Percentiles rank a stretch among this genome's conserved stretches.
Evolutionary conservation across 2,888 invertebrate genomes (phyloP).

Genomic region (Athripsodes cinereus): DNA sequence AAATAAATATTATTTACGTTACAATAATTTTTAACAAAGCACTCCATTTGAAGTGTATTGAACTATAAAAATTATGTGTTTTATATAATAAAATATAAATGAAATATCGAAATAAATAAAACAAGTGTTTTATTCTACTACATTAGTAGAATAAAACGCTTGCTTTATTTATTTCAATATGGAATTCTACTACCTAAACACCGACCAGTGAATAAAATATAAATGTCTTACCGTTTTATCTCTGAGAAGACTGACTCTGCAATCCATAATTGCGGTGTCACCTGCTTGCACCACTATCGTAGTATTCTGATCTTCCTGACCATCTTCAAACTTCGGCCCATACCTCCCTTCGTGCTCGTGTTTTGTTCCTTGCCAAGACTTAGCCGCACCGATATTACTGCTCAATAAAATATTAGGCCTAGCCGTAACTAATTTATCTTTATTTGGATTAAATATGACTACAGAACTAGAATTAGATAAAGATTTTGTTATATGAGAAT

Average conservation of each 20-base stretch:
- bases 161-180: no score
- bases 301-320: conserved; percentile 40
- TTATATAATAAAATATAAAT: no score
- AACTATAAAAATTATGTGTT: no score
- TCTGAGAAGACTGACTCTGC: conserved; percentile 54
- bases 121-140: no score
- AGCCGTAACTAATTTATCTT: background rate
- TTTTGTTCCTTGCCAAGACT: conserved; percentile 25
- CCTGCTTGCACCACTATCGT: conserved; percentile 59
- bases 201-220: no score
- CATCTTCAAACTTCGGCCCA: conserved; percentile 53
- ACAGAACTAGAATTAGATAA: conserved; percentile 13
- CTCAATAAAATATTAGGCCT: conserved; percentile 8
- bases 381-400: background rate
- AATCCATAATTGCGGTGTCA: conserved; percentile 53
- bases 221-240: conserved; percentile 51
- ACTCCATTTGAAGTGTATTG: no score
- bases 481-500: background rate
- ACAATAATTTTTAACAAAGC: no score
- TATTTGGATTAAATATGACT: conserved; percentile 3
- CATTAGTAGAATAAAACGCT: no score
- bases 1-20: no score
- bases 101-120: no score
- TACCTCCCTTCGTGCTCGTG: conserved; percentile 42
- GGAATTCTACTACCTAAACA: no score